Evolutionary conservation across 2,113 vertebrate species (phyloP).

Genomic region (Menura novaehollandiae): DNA sequence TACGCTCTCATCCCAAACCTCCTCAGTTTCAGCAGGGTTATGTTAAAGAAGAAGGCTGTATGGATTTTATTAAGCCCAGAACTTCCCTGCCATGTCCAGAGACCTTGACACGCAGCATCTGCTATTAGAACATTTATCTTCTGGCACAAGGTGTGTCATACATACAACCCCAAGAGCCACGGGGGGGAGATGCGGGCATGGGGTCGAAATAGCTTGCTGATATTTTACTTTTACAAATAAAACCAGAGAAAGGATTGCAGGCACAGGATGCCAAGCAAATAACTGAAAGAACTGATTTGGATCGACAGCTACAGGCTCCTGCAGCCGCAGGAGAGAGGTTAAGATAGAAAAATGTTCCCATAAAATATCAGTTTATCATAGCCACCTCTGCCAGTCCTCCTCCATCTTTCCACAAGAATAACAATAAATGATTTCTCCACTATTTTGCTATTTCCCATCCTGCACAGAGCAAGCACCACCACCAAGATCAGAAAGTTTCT

Average conservation of each 20-base stretch:
- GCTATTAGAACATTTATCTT: slow-evolving; percentile 5
- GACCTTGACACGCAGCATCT: not conserved
- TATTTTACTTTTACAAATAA: not conserved
- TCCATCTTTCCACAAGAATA: not conserved
- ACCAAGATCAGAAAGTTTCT: slow-evolving; percentile 10
- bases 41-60: not conserved
- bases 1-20: not conserved
- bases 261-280: not conserved
- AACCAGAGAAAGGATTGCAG: not conserved
- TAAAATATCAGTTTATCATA: not conserved
- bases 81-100: not conserved
- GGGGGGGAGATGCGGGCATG: fast-evolving
- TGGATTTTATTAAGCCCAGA: not conserved
- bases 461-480: not conserved
- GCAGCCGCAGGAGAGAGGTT: not conserved
- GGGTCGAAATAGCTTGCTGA: not conserved
- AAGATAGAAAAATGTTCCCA: not conserved
- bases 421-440: slow-evolving; percentile 1
- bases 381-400: not conserved
- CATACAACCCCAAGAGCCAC: not conserved
- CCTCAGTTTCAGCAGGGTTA: not conserved
- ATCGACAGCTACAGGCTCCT: not conserved
- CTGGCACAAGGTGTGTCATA: not conserved
- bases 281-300: not conserved
- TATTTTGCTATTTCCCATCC: not conserved